Base-by-base conservation (phyloP, 2,797 vertebrate species). In the Orientallactaga sibirica region DNA sequence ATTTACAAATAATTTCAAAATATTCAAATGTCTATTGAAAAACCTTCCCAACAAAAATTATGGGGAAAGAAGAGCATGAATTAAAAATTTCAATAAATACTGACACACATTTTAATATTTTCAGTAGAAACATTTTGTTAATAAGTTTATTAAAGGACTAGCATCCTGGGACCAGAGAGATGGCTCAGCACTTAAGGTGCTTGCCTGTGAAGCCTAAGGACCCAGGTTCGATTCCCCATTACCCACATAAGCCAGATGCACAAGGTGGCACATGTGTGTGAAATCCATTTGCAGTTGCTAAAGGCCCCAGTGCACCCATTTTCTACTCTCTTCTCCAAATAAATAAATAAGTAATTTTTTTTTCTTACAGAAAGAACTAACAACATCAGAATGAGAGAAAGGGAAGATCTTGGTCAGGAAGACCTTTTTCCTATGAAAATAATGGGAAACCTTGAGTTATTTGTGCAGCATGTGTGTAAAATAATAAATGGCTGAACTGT, bases 401-500 rank as follows among this genome's bases (percentile, higher is more conserved):
- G 41, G 3, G 10, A 73, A 61, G 37, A 27, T 27, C 52, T 16
- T 11, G 2, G 2, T 55, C 68, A 85, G 37, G 18, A 71, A 41
- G 4, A 0, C 58, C 7, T n/a, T 11, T 68, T 76, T 77, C 7
- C n/a, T 55, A 24, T 22, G 29, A 76, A 76, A 77, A 18, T 18
- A 70, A 52, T 64, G 37, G 20, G 55, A 67, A 61, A 24, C 18
- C 7, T 3, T 68, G 4, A 7, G 16, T 24, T 3, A 2, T 43
- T 67, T 27, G 27, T 7, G 76, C 16, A 14, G 1, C 0, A 11
- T 20, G 11, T 4, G 68, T 10, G 7, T 7, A 1, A 10, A 4
- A 67, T 25, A 4, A 29, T 48, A 5, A 1, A 27, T 1, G 55
- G 55, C 14, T 58, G 12, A 24, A 0, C 19, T 8, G 3, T 1